Evolutionary conservation across 2,888 invertebrate genomes (phyloP), one percentile per base, ranked within the genome.

Genomic region (Alcis repandata): DNA sequence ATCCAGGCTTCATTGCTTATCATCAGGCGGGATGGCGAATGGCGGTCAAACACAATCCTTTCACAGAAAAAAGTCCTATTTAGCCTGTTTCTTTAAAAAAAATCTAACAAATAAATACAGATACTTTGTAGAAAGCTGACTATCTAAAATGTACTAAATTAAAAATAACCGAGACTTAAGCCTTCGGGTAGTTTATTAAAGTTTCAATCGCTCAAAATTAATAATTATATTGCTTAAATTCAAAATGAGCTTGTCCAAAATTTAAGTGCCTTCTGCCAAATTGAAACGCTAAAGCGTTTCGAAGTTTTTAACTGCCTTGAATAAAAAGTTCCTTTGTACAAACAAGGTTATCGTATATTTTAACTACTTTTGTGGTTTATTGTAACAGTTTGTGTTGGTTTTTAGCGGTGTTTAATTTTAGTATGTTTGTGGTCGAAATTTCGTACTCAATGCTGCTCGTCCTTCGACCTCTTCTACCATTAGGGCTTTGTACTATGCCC

Each of bases 191-290:
- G 32, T 17, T 10, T 15, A 49, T 32, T 11, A 36, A 51, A 36
- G 6, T 51, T 51, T 2, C 2, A 51, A 49, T 45, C 32, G n/a
- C 27, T 22, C 20, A 11, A 20, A 41, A 61, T 41, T 43, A 43
- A 20, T 49, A 40, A 59, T 41, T 20, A 33, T 33, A 15, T 51
- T 22, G 20, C 22, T 20, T 15, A 27, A 45, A 53, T 53, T 38
- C 19, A 17, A 45, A 60, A 36, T 45, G 27, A 62, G 41, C 41
- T 27, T 15, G 62, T 49, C 43, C 36, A 56, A 54, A 27, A 45
- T 51, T 52, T 52, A 57, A 52, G 63, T 63, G 63, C 38, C 33
- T n/a, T 58, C 49, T 22, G 41, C 9, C 43, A 38, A 62, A 57
- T 57, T 63, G 32, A 52, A 63, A 45, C 51, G 13, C 32, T 48